A percentile compares a stretch with the other conserved stretches of the same genome.
Conservation (phyloP, 2,797 vertebrate species). For the Diceros bicornis region DNA sequence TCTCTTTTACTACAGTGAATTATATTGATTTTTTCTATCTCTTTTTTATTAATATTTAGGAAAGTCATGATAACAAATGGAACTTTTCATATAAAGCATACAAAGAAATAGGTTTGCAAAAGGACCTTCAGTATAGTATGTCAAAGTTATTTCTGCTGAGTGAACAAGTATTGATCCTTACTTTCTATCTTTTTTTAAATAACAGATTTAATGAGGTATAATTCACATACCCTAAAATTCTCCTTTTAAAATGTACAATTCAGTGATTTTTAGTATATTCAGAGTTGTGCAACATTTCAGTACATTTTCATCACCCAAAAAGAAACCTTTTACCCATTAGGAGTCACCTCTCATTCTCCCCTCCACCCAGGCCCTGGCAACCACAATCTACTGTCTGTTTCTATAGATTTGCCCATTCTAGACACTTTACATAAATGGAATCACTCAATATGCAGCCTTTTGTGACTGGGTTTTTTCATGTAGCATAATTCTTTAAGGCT, state of each 20-base stretch:
- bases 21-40: neutral
- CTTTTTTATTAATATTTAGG: neutral
- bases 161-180: neutral
- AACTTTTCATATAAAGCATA: neutral
- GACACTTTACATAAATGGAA: neutral
- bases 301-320: neutral
- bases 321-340: neutral
- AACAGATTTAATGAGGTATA: neutral
- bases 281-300: neutral
- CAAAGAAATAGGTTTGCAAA: neutral
- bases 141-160: neutral
- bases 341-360: neutral
- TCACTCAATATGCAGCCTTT: neutral
- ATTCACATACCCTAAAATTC: neutral
- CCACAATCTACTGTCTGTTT: neutral
- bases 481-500: neutral
- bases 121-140: neutral
- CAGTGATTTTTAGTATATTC: neutral
- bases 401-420: neutral
- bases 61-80: neutral
- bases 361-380: neutral
- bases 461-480: neutral
- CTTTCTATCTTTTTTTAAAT: neutral
- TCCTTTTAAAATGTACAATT: neutral
- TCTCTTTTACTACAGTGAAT: neutral